Evolutionary conservation across 1,140 invertebrate genomes (phyloP).

Genomic region (Formica exsecta): DNA sequence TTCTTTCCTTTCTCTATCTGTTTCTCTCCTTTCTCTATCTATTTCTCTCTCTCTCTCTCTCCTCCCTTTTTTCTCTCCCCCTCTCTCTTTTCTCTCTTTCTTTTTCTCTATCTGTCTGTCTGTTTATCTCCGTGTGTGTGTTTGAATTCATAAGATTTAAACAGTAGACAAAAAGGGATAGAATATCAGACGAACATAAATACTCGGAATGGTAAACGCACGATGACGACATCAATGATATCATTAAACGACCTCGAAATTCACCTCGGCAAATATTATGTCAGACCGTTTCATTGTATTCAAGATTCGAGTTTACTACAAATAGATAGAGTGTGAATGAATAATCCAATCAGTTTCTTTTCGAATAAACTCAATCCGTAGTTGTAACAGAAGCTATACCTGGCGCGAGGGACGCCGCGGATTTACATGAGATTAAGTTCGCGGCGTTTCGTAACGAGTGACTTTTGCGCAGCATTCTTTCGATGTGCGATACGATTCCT

Average conservation of each 20-base stretch:
- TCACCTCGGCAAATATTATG: constrained; percentile 80
- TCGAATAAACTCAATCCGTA: constrained; percentile 26
- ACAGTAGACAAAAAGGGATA: not conserved
- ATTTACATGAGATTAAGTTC: constrained; percentile 43
- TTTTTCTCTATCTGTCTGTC: not conserved
- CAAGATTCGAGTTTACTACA: constrained; percentile 40
- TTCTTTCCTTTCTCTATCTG: not conserved
- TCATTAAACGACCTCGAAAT: constrained; percentile 79
- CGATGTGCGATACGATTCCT: not conserved
- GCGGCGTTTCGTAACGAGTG: constrained; percentile 9
- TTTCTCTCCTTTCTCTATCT: not conserved
- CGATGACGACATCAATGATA: constrained; percentile 77
- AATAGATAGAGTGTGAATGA: constrained; percentile 31
- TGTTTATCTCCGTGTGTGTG: not conserved
- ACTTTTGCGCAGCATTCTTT: not conserved
- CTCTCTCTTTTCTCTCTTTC: not conserved
- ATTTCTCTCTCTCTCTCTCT: constrained; percentile 55
- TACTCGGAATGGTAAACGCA: constrained; percentile 27
- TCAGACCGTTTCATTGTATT: constrained; percentile 66
- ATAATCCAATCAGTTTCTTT: constrained; percentile 24
- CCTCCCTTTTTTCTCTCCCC: not conserved
- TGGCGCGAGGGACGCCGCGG: not conserved
- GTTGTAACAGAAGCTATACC: not conserved
- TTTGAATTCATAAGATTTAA: not conserved
- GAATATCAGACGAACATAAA: constrained; percentile 27